phyloP scores from a whole-genome alignment of 2,113 vertebrate species.

The Sciurus niger region DNA sequence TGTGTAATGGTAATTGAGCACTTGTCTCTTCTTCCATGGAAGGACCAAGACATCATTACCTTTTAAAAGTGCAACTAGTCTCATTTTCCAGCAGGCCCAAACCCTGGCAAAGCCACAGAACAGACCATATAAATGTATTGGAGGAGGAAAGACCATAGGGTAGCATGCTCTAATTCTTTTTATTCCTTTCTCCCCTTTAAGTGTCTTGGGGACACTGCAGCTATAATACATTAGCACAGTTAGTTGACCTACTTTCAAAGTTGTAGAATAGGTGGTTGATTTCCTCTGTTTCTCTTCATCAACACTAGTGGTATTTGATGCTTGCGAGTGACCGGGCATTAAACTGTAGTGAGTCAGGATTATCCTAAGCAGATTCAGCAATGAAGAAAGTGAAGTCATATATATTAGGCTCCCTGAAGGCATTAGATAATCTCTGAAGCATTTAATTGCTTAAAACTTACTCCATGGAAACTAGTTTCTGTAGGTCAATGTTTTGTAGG shows the following conservation, averaged over 20 bases:
- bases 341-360: slow-evolving; percentile 21
- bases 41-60: neutral
- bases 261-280: neutral
- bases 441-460: slow-evolving; percentile 13
- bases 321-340: slow-evolving; percentile 44
- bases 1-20: slow-evolving; percentile 69
- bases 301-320: neutral
- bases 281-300: slow-evolving; percentile 35
- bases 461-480: slow-evolving; percentile 10
- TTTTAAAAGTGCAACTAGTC: neutral
- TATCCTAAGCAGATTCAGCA: neutral
- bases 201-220: slow-evolving; percentile 72
- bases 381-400: neutral
- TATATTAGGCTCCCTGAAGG: neutral
- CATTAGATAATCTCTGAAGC: slow-evolving; percentile 9
- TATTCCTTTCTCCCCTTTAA: slow-evolving; percentile 73
- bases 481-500: neutral
- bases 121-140: slow-evolving; percentile 81
- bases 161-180: slow-evolving; percentile 86
- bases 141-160: slow-evolving; percentile 81
- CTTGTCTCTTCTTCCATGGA: neutral
- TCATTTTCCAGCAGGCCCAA: slow-evolving; percentile 68
- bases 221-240: slow-evolving; percentile 62
- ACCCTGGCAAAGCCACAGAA: slow-evolving; percentile 78
- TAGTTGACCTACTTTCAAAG: slow-evolving; percentile 77